Conservation (phyloP, 2,888 invertebrate genomes). For the Drosophila colorata region DNA sequence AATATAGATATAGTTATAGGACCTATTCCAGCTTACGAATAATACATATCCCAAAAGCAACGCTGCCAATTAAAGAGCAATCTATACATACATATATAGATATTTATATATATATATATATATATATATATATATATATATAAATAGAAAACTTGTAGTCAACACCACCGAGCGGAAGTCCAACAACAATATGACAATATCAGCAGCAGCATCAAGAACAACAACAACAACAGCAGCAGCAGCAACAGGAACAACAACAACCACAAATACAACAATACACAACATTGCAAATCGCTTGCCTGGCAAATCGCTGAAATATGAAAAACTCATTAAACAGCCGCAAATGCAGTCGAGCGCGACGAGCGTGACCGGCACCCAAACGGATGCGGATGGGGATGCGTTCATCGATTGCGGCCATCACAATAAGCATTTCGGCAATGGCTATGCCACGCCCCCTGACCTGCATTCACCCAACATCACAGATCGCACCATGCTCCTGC, state of each 20-base stretch:
- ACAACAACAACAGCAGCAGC: conserved; percentile 49
- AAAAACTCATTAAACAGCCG: conserved; percentile 79
- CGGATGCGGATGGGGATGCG: conserved; percentile 45
- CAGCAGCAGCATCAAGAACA: conserved; percentile 55
- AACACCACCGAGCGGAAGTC: conserved; percentile 60
- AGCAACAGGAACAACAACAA: conserved; percentile 38
- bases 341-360: conserved; percentile 59
- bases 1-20: conserved; percentile 13
- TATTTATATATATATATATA: conserved; percentile 16
- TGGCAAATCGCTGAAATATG: conserved; percentile 81
- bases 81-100: conserved; percentile 29
- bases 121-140: conserved; percentile 17
- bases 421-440: conserved; percentile 67
- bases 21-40: conserved; percentile 22
- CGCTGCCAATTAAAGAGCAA: conserved; percentile 67
- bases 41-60: conserved; percentile 61
- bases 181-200: conserved; percentile 75
- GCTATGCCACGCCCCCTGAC: conserved; percentile 29
- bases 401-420: conserved; percentile 46
- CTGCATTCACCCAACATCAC: conserved; percentile 42
- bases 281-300: conserved; percentile 65
- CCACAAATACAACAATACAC: conserved; percentile 17
- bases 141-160: conserved; percentile 40
- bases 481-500: conserved; percentile 67
- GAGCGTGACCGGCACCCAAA: conserved; percentile 66